Base-by-base conservation (phyloP, 2,888 invertebrate species). In the Hipparchia semele region DNA sequence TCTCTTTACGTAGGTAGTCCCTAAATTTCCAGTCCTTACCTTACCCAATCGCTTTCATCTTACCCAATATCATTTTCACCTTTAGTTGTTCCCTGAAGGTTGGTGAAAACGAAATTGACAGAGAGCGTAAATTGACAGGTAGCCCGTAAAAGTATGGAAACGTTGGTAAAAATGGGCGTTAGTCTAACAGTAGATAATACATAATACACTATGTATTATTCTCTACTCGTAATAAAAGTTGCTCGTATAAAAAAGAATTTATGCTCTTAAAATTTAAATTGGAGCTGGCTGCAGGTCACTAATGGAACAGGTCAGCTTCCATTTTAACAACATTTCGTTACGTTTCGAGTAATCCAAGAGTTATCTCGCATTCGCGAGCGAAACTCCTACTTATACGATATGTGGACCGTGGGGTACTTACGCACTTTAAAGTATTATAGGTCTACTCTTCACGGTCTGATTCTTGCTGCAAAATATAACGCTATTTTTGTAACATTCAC, bases 221-320 rank as follows among this genome's bases (percentile, higher is more conserved):
- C 23, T 23, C 23, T 23, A 23, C 23, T 23, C 0, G 23, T 23
- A 23, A n/a, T n/a, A n/a, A n/a, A n/a, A n/a, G n/a, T n/a, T n/a
- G n/a, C n/a, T n/a, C n/a, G n/a, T n/a, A n/a, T n/a, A 13, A 23
- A 58, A 8, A 58, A 13, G 56, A 58, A 13, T 64, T 64, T 49
- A 49, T 49, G 13, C 49, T 13, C 33, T 65, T 65, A 51, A 64
- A 51, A 53, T 53, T 49, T 6, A 65, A 51, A 53, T 33, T 33
- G 65, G 53, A 65, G 53, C 51, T 53, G 65, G 53, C 33, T 51
- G 53, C 51, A 65, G 65, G 53, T 53, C 65, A 53, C 65, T 65
- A 65, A 65, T 65, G 65, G 53, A 65, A 65, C 51, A 65, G 65
- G 65, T 65, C 65, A 65, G 65, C 53, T 65, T 7, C 51, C 64